Evolutionary conservation across 2,113 vertebrate genomes (phyloP).

Genomic region (Mesembrinibis cayennensis): DNA sequence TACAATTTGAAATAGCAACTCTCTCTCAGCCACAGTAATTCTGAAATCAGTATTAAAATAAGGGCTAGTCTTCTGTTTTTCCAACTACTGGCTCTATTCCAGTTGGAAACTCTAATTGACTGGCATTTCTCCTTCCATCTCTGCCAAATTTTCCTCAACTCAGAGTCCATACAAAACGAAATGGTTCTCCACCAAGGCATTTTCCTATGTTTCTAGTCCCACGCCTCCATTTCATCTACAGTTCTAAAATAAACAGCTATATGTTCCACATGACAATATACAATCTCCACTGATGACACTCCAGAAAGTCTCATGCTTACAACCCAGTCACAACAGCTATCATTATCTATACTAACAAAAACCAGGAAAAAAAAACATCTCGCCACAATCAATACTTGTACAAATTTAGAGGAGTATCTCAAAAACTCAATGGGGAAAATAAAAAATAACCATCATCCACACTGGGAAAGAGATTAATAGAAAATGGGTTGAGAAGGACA

Average conservation of each 20-base stretch:
- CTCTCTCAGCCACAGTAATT: not conserved
- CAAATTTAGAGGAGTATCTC: not conserved
- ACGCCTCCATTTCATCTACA: not conserved
- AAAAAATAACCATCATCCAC: not conserved
- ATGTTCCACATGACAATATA: not conserved
- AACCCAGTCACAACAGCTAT: not conserved
- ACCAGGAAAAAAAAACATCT: too few species aligned
- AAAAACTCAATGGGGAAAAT: not conserved
- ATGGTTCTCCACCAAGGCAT: not conserved
- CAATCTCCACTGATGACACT: not conserved
- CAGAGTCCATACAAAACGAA: not conserved
- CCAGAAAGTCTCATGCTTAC: not conserved
- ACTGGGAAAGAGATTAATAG: not conserved
- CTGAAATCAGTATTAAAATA: not conserved
- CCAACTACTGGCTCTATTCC: not conserved
- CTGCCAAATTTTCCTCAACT: not conserved
- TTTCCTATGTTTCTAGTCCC: not conserved
- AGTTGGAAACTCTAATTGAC: not conserved
- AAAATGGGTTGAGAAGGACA: not conserved
- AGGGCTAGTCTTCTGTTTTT: not conserved
- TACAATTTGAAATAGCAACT: not conserved
- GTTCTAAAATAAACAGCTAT: not conserved
- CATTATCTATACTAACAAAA: not conserved
- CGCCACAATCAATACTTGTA: not conserved
- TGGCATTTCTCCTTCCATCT: not conserved